phyloP scores from a whole-genome alignment of 2,113 vertebrate species.

The Nothoprocta pentlandii region DNA sequence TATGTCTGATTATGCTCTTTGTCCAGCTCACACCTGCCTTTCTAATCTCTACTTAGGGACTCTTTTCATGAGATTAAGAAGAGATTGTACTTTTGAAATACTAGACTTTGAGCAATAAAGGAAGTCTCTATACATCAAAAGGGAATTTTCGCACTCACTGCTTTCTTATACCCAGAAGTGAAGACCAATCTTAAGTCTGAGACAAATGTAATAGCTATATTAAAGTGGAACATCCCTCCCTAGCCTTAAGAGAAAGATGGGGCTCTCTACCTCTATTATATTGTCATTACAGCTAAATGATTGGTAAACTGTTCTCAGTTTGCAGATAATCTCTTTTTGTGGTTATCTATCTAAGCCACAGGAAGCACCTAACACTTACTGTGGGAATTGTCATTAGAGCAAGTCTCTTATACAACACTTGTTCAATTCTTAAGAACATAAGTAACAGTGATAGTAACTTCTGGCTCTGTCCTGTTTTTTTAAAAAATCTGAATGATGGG shows the following conservation, averaged over 20 bases:
- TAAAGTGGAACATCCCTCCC: background rate
- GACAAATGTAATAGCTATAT: background rate
- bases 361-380: background rate
- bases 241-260: background rate
- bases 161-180: background rate
- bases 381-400: background rate
- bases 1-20: background rate
- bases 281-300: background rate
- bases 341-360: background rate
- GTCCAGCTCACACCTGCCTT: background rate
- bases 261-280: background rate
- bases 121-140: background rate
- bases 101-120: background rate
- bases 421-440: background rate
- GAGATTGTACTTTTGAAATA: background rate
- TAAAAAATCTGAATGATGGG: background rate
- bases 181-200: background rate
- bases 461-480: background rate
- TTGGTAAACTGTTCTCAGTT: background rate
- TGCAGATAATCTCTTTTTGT: background rate
- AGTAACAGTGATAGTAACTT: background rate
- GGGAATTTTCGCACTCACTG: background rate
- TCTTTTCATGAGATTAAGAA: background rate
- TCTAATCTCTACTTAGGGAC: background rate
- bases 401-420: background rate